These are phyloP conservation scores for Phortica okadai DNA, from an alignment of 2,888 invertebrate genomes.

Conservation along the genomic window DNA sequence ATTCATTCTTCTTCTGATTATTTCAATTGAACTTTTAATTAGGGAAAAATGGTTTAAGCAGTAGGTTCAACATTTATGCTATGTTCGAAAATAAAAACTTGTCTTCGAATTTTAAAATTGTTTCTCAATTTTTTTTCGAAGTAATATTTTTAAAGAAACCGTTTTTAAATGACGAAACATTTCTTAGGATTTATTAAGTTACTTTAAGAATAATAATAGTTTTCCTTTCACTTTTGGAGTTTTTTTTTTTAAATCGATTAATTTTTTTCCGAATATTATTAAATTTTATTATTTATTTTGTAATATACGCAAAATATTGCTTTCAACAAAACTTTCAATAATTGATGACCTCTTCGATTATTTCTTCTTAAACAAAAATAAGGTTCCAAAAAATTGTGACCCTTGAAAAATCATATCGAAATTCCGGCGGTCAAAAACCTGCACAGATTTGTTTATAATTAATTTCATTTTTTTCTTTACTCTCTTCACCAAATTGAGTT, in stretches of 20 bases:
- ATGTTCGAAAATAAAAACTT: neutral
- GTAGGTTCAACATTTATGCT: neutral
- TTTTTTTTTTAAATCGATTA: too few relatives aligned
- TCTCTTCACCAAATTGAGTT: slow-evolving; percentile 29
- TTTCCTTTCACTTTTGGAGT: too few relatives aligned
- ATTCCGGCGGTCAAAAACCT: slow-evolving; percentile 47
- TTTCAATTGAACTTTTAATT: neutral
- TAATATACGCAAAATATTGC: neutral
- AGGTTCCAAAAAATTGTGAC: neutral
- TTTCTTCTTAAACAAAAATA: neutral
- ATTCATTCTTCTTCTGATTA: neutral
- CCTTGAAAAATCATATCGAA: slow-evolving; percentile 64
- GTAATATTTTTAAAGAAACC: neutral
- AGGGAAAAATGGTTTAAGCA: neutral
- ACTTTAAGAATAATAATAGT: too few relatives aligned
- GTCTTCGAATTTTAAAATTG: neutral
- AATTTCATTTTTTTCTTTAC: slow-evolving; percentile 51
- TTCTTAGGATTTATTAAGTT: too few relatives aligned
- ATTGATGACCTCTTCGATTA: neutral
- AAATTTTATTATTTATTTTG: too few relatives aligned
- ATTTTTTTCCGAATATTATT: too few relatives aligned
- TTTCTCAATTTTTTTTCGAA: neutral
- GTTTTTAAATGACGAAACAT: too few relatives aligned
- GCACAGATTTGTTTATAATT: slow-evolving; percentile 68
- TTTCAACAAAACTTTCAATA: neutral